These are phyloP conservation scores for Salvelinus namaycush DNA, from an alignment of 2,113 vertebrate genomes.

Conservation along the genomic window DNA sequence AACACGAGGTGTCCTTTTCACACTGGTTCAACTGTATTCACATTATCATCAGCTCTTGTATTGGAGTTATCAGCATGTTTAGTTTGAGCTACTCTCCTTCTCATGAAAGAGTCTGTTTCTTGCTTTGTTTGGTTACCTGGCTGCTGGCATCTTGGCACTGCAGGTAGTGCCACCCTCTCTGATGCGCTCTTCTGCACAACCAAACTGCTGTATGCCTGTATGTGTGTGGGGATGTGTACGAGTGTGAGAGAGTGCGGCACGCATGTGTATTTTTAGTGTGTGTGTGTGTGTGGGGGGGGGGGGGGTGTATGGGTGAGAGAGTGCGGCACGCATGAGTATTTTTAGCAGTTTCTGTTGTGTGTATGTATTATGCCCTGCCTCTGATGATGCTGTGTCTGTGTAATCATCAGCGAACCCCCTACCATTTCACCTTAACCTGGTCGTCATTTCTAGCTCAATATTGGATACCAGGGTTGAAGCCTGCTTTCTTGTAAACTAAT, in stretches of 20 bases:
- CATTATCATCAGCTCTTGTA: constrained; percentile 15
- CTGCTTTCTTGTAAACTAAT: neutral
- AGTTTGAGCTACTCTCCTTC: constrained; percentile 5
- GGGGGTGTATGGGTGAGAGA: too few species aligned
- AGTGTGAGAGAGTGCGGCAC: too few species aligned
- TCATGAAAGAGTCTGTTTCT: constrained; percentile 13
- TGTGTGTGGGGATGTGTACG: neutral
- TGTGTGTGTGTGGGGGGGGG: neutral
- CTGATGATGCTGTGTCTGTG: neutral
- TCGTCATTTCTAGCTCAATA: neutral
- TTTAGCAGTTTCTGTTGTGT: neutral
- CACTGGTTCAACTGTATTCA: constrained; percentile 20
- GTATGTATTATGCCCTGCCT: constrained; percentile 7
- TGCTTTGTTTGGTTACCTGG: constrained; percentile 23
- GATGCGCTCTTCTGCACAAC: constrained; percentile 53
- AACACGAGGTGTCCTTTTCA: constrained; percentile 15
- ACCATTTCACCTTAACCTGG: neutral
- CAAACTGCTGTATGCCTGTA: constrained; percentile 7
- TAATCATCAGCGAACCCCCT: neutral
- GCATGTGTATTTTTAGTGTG: neutral
- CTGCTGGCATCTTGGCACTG: constrained; percentile 35
- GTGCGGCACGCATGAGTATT: too few species aligned
- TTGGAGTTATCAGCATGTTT: constrained; percentile 21
- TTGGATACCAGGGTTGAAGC: too few species aligned
- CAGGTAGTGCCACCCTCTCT: constrained; percentile 17